Base-by-base conservation (phyloP, 2,113 vertebrate species). In the Protomyctophum bolini region DNA sequence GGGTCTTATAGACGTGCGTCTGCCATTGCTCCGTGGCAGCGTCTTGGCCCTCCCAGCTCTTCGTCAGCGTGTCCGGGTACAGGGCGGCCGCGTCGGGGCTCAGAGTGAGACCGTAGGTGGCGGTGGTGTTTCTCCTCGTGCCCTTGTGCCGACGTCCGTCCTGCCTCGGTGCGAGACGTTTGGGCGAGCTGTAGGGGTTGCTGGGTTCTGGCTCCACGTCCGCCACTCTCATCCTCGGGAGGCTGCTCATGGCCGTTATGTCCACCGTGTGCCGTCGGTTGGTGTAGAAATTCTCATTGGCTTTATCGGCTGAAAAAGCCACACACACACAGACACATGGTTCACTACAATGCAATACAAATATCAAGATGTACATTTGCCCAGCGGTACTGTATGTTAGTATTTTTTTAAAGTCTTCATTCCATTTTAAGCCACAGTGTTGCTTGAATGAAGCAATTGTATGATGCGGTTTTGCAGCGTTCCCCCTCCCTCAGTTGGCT, bases 231-330 rank as follows among this genome's bases (percentile, higher is more conserved):
- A 98, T 93, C 21, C 21, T 21, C 0, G 97, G 97, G 58, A 98
- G 92, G 79, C 92, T 94, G 52, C 96, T 95, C 84, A 96, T 98
- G 62, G 94, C 85, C 0, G 95, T 90, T 88, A 98, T 89, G 78
- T 97, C 97, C 0, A 94, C 93, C 63, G 94, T 88, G 45, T 97
- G 96, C 6, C 94, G 92, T 8, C 96, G 94, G 76, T 94, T 96
- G 80, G 87, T 89, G 86, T 97, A 98, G 94, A 96, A 97, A 91
- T 96, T 93, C 0, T 97, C 95, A 0, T 93, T 96, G 9, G 94
- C 94, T 90, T 97, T 98, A 87, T 98, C 97, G 33, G 97, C 97
- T 98, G 33, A 64, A 74, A 49, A 78, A 87, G 67, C 29, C 49
- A 50, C 46, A 72, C 10, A 71, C 33, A 41, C 33, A 41, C 33